Base-by-base conservation (phyloP, 2,888 invertebrate species). In the Zaprionus lineosus region DNA sequence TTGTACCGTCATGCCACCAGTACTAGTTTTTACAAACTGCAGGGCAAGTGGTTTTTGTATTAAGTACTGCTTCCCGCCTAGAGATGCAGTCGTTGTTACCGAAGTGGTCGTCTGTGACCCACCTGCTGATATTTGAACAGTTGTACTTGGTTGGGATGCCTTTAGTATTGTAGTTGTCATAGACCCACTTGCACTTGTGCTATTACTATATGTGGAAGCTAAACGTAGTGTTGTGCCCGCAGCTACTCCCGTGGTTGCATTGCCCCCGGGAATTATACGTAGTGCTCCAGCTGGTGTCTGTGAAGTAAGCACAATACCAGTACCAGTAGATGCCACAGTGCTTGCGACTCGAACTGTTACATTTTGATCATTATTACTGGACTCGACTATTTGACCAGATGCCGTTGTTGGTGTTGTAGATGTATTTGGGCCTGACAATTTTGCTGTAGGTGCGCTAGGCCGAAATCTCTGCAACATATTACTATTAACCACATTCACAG, bases 21-120 rank as follows among this genome's bases (percentile, higher is more conserved):
- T 96, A 40, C 96, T 95, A 0, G 98, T 97, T 90, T 98, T 98
- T 0, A 98, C 95, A 36, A 98, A 92, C 4, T 98, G 98, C 15
- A 93, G 92, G 21, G 90, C 91, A 37, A 91, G 91, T 82, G 91
- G 90, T 89, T 94, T 92, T 90, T 94, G 91, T 36, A 95, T 92
- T 59, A 95, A 93, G 72, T 95, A 93, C 44, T 94, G 94, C 71
- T 94, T 94, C 18, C 93, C 93, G 0, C 92, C 92, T 21, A 92
- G 87, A 51, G 90, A 87, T 87, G 84, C 91, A 74, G 90, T 51
- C 24, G 60, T 36, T 9, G 58, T 21, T 5, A 61, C 9, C 0
- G 16, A 2, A 8, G 28, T 12, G 6, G 39, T 7, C 6, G 51
- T 16, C 21, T 48, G 39, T 5, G 61, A 28, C 67, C 67, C 15